A percentile compares a stretch with the other conserved stretches of the same genome.
phyloP scores from a whole-genome alignment of 1,140 invertebrate species.

The Drosophila rhopaloa region DNA sequence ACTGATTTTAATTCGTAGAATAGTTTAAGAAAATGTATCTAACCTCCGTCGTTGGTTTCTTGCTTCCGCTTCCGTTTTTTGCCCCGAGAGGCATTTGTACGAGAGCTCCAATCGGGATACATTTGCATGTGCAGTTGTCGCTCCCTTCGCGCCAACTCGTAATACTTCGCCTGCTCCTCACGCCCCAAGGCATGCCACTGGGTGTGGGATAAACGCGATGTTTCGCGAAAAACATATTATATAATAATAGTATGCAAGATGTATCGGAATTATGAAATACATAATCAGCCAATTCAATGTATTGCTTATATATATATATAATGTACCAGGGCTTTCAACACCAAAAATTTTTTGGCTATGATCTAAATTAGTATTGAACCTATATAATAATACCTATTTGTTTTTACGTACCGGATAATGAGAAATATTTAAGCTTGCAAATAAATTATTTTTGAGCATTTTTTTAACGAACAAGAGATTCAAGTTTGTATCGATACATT shows the following conservation, averaged over 20 bases:
- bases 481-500: background rate
- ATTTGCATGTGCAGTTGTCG: constrained; percentile 99
- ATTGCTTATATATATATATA: background rate
- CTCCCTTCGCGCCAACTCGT: constrained; percentile 99
- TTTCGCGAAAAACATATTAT: constrained; percentile 50
- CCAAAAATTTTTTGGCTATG: background rate
- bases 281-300: constrained; percentile 28
- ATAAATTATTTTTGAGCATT: background rate
- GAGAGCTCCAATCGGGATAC: constrained; percentile 99
- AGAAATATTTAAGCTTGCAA: background rate
- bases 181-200: constrained; percentile 99
- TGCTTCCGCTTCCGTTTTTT: constrained; percentile 99
- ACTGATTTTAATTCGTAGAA: constrained; percentile 49
- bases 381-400: no score
- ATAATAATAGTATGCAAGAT: constrained; percentile 42
- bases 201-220: constrained; percentile 42
- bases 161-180: constrained; percentile 99
- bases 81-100: constrained; percentile 98
- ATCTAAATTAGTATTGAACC: no score
- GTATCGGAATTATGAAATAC: constrained; percentile 25
- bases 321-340: background rate
- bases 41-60: constrained; percentile 98
- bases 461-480: background rate
- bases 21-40: constrained; percentile 68
- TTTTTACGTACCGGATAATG: background rate